Evolutionary conservation across 2,113 vertebrate genomes (phyloP), one percentile per base, ranked within the genome.

Genomic region (Oophaga pumilio): DNA sequence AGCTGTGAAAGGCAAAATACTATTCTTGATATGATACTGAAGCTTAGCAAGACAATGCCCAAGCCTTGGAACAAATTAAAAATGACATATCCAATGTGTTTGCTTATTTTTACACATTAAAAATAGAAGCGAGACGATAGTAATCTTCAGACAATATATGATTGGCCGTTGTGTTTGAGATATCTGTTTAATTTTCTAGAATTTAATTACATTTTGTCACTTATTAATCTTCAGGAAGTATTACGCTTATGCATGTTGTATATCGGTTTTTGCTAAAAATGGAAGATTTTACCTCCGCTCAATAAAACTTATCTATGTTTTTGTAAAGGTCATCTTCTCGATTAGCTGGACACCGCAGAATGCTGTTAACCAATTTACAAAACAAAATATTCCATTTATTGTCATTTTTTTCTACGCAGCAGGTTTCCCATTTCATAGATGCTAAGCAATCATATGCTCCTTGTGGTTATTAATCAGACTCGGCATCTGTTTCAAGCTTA

Each of bases 381-480:
- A 60, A 90, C 84, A 89, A 88, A 91, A 87, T 28, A 60, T 74
- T 56, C 66, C 76, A 26, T 69, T 86, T 81, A 20, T 49, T 89
- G 53, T 6, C 1, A 14, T 85, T 89, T 90, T 90, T 85, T 90
- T 90, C 77, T n/a, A 88, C 88, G 73, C 88, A 91, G 74, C 62
- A 90, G 74, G 50, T 88, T 90, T 93, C 69, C 49, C 71, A 53
- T 87, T 22, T 60, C 8, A 89, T 82, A 90, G 57, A 49, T 79
- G 78, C 10, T 13, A 89, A 90, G 89, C n/a, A 89, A 86, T 76
- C 50, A 85, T 60, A 0, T 64, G n/a, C 26, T 90, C 78, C 78
- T 68, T 89, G 81, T 4, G 78, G 66, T 89, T 88, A 90, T 82
- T 92, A 89, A 90, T 91, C 86, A 90, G 81, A 43, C 66, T 10